These are phyloP conservation scores for Acestrorhynchus altus DNA, from an alignment of 2,797 vertebrate species.

Conservation along the genomic window DNA sequence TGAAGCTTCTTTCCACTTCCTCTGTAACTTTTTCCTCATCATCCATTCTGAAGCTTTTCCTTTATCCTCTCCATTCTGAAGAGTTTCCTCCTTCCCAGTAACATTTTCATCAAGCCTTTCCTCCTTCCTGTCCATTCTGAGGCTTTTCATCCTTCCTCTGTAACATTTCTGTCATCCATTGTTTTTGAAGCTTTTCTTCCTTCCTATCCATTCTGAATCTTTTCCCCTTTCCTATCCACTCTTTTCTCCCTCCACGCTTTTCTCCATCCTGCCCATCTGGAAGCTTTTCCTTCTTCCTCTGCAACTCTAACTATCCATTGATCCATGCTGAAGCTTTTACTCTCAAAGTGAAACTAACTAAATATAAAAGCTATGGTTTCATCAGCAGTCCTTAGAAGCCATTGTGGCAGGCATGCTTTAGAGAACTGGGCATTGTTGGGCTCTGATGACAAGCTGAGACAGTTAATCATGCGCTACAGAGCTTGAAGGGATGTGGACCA, in stretches of 20 bases:
- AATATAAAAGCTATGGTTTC: constrained; percentile 37
- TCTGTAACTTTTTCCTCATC: neutral
- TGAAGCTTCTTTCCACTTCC: too few relatives aligned
- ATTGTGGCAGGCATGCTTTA: constrained; percentile 22
- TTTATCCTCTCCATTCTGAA: neutral
- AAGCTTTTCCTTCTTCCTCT: neutral
- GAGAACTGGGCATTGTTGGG: constrained; percentile 7
- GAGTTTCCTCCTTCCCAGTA: neutral
- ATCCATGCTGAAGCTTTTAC: constrained; percentile 33
- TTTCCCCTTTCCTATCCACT: neutral
- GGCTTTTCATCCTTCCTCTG: too few relatives aligned
- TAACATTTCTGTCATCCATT: neutral
- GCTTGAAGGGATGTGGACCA: constrained; percentile 21
- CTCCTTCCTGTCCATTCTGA: neutral
- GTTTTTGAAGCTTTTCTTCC: neutral
- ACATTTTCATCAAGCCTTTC: too few relatives aligned
- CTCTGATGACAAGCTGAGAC: constrained; percentile 50
- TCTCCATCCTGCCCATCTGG: neutral
- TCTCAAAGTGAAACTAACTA: constrained; percentile 18
- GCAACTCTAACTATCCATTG: constrained; percentile 10
- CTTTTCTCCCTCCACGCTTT: too few relatives aligned
- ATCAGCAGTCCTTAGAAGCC: constrained; percentile 35
- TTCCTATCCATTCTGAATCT: neutral
- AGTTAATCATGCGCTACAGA: constrained; percentile 43
- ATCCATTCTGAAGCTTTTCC: neutral